Evolutionary conservation across 2,797 vertebrate genomes (phyloP), one percentile per base, ranked within the genome.

Genomic region (Microhierax caerulescens): DNA sequence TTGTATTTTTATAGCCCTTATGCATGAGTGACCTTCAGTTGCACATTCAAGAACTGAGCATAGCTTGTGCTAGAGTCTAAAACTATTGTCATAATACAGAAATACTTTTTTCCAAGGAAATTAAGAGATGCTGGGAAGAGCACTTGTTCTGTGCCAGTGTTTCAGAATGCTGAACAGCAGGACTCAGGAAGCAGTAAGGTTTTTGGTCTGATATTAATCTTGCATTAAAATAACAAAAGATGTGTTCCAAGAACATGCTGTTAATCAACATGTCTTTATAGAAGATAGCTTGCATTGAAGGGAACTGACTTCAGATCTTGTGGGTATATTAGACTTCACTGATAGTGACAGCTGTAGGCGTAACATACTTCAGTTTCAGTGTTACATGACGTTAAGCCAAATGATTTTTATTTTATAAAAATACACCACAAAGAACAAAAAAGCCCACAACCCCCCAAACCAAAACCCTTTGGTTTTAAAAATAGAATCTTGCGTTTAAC

Each of bases 161-260:
- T 96, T 88, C 53, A 68, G 72, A 83, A 80, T 59, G 51, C 61
- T 88, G 36, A 95, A 36, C 89, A 90, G 88, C 73, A 95, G 88
- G 79, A 51, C 36, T 93, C 85, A 41, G 91, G 91, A 96, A 93
- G 32, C 82, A 87, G 50, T 43, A 65, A 73, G 63, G 37, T 75
- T 36, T 90, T 94, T 90, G 88, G 61, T 65, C 79, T 91, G 65
- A 59, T 65, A 48, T 3, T 88, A 78, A 72, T 92, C 65, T 80
- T 0, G 1, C 47, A 74, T 64, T 41, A 80, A 95, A 91, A 34
- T 76, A 80, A 37, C 19, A 63, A n/a, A 85, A 93, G 91, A 91
- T 86, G 51, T 51, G 63, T 51, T 96, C 92, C 70, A 84, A 83
- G 85, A 85, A 79, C 73, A 85, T 64, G 34, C 53, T 94, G 93